Conservation (phyloP, 1,140 invertebrate genomes). For the Eubasilissa regina region DNA sequence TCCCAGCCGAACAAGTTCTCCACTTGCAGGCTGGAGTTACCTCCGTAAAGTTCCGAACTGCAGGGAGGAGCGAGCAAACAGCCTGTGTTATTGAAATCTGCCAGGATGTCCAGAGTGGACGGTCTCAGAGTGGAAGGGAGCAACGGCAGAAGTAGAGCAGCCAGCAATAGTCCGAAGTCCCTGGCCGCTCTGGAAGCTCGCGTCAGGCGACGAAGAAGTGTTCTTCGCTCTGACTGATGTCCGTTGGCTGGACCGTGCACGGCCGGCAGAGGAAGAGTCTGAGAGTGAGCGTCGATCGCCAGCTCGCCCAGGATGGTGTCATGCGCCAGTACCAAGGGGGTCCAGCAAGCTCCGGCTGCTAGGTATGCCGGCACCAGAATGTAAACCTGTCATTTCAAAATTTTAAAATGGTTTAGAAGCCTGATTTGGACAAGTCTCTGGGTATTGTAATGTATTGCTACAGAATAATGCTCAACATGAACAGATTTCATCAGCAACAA, state of each 20-base stretch:
- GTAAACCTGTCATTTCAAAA: slow-evolving; percentile 66
- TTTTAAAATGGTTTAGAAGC: too few relatives aligned
- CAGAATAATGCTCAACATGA: too few relatives aligned
- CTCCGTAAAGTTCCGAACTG: slow-evolving; percentile 24
- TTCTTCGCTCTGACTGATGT: slow-evolving; percentile 66
- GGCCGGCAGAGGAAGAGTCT: slow-evolving; percentile 67
- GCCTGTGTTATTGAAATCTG: slow-evolving; percentile 18
- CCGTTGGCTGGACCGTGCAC: slow-evolving; percentile 63
- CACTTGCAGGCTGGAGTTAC: slow-evolving; percentile 4
- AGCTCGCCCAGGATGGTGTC: slow-evolving; percentile 73
- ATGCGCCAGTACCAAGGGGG: slow-evolving; percentile 71
- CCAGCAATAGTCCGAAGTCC: slow-evolving; percentile 73
- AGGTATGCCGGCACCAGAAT: slow-evolving; percentile 75
- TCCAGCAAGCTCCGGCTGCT: slow-evolving; percentile 73
- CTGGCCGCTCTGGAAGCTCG: slow-evolving; percentile 72
- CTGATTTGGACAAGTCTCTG: too few relatives aligned
- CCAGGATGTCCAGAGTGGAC: background rate
- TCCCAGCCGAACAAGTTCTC: slow-evolving; percentile 32
- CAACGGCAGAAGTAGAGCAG: slow-evolving; percentile 65
- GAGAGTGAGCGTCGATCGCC: slow-evolving; percentile 71
- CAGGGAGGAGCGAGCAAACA: slow-evolving; percentile 7
- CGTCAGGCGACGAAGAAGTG: slow-evolving; percentile 65
- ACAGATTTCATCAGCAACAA: too few relatives aligned
- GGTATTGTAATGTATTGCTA: too few relatives aligned
- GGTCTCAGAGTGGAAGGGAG: slow-evolving; percentile 52